phyloP scores from a whole-genome alignment of 2,797 vertebrate species.

The Silurus aristotelis region DNA sequence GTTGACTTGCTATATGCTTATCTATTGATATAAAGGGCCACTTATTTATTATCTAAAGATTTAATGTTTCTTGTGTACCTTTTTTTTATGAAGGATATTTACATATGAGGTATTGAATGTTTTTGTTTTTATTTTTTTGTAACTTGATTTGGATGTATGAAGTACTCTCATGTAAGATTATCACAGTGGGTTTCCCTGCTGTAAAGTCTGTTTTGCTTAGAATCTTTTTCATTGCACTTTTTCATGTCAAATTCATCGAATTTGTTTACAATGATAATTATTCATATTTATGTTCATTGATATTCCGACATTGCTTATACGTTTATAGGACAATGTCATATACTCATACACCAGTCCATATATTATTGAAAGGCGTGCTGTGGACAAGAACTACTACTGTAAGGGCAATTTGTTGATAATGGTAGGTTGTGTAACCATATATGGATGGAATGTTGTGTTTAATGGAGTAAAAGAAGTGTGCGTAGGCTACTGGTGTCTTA shows the following conservation, averaged over 20 bases:
- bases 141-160: not conserved
- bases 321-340: not conserved
- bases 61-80: not conserved
- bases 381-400: not conserved
- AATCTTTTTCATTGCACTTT: not conserved
- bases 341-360: not conserved
- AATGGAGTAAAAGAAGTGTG: not conserved
- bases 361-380: slow-evolving; percentile 1
- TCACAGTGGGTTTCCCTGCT: not conserved
- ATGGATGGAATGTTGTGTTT: slow-evolving; percentile 31
- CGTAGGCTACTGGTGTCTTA: not conserved
- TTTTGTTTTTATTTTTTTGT: not conserved
- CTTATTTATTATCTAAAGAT: slow-evolving; percentile 29
- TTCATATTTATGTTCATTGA: not conserved
- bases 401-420: not conserved
- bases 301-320: not conserved
- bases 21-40: not conserved
- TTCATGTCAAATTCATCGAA: not conserved
- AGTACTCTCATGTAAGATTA: not conserved
- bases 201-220: not conserved
- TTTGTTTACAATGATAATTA: not conserved
- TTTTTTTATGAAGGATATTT: slow-evolving; percentile 30
- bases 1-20: not conserved
- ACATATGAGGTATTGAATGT: not conserved
- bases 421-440: slow-evolving; percentile 21